Percentiles rank a stretch among this genome's conserved stretches.
phyloP scores from a whole-genome alignment of 2,797 vertebrate species.

The Cryptoblepharus egeriae region DNA sequence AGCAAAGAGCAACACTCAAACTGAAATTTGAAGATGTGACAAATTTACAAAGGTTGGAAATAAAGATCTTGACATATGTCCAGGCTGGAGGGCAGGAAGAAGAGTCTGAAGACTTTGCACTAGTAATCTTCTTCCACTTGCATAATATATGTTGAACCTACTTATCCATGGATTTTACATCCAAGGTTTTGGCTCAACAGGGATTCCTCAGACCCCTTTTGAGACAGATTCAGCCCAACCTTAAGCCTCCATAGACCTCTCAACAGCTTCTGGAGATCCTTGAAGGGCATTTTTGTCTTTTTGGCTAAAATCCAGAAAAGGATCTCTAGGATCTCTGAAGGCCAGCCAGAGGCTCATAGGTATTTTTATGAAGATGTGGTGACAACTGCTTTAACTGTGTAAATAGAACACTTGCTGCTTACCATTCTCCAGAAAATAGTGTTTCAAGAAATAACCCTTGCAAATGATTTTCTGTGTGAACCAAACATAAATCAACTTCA shows the following conservation, averaged over 20 bases:
- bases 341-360: too few relatives aligned
- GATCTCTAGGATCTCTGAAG: too few relatives aligned
- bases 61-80: neutral
- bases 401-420: neutral
- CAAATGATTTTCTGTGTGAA: neutral
- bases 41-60: slow-evolving; percentile 28
- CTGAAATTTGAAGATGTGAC: neutral
- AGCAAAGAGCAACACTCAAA: slow-evolving; percentile 19
- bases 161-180: too few relatives aligned
- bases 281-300: too few relatives aligned
- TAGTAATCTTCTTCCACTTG: neutral
- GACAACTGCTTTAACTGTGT: neutral
- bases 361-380: neutral
- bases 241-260: too few relatives aligned
- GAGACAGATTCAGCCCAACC: too few relatives aligned
- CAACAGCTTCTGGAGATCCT: too few relatives aligned
- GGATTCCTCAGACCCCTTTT: too few relatives aligned
- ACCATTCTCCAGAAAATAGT: neutral
- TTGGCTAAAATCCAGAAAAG: too few relatives aligned
- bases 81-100: neutral
- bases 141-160: too few relatives aligned
- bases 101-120: neutral
- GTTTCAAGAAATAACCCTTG: neutral
- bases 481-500: neutral
- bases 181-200: too few relatives aligned